These are phyloP conservation scores for Oriolus oriolus DNA, from an alignment of 2,113 vertebrate genomes.

Conservation along the genomic window DNA sequence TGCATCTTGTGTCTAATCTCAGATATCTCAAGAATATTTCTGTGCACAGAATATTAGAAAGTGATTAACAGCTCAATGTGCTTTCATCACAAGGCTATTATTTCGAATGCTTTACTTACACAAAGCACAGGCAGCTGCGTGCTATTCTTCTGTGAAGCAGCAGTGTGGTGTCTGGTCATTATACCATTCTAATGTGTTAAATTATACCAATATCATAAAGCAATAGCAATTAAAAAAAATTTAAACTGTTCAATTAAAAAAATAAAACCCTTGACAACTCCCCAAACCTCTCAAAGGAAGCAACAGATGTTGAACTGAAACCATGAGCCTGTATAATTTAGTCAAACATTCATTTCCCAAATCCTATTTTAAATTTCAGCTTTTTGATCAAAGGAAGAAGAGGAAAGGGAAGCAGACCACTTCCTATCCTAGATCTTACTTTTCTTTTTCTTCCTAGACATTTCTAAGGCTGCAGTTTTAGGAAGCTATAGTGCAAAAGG, in stretches of 20 bases:
- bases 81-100: constrained; percentile 46
- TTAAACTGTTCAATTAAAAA: constrained; percentile 18
- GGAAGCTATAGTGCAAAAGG: background rate
- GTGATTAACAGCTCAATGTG: constrained; percentile 26
- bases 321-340: background rate
- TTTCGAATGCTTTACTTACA: constrained; percentile 20
- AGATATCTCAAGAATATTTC: constrained; percentile 31
- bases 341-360: background rate
- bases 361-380: background rate
- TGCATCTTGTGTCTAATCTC: background rate
- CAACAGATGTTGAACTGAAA: constrained; percentile 23
- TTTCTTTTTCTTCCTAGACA: background rate
- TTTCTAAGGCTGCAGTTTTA: background rate
- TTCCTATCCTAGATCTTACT: background rate
- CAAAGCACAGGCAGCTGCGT: constrained; percentile 56
- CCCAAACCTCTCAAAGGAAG: constrained; percentile 12
- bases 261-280: background rate
- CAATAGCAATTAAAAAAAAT: background rate
- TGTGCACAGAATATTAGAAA: constrained; percentile 22
- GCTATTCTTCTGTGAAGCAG: constrained; percentile 26
- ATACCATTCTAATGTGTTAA: background rate
- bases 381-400: background rate
- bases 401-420: background rate
- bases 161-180: constrained; percentile 8
- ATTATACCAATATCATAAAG: constrained; percentile 40